Evolutionary conservation across 2,797 vertebrate genomes (phyloP).

Genomic region (Pangasius djambal): DNA sequence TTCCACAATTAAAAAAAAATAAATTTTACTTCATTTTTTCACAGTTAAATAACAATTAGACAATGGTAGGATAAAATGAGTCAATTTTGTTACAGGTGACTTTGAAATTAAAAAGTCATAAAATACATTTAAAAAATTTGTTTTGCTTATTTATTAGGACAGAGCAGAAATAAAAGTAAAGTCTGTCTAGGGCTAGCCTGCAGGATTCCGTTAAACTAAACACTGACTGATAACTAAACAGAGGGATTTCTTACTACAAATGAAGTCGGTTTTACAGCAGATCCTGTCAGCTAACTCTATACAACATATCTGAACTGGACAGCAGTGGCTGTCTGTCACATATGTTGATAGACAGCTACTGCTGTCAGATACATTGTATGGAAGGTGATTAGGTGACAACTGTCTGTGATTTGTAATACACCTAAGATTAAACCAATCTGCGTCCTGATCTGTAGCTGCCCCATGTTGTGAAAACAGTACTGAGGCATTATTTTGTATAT

Average conservation of each 20-base stretch:
- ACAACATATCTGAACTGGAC: background rate
- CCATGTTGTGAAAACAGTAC: background rate
- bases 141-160: background rate
- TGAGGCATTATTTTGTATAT: constrained; percentile 58
- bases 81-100: background rate
- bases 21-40: background rate
- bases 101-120: background rate
- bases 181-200: background rate
- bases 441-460: background rate
- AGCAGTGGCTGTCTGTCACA: constrained; percentile 10
- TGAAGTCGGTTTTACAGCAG: background rate
- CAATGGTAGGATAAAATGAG: background rate
- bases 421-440: background rate
- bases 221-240: background rate
- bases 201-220: background rate
- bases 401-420: constrained; percentile 1
- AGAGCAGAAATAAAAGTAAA: background rate
- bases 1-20: background rate
- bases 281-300: background rate
- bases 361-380: background rate
- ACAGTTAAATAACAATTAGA: background rate
- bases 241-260: background rate
- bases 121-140: background rate
- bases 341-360: constrained; percentile 11
- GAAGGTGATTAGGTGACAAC: background rate